Evolutionary conservation across 53 echinoderm and acorn worm species (phyloP).

Genomic region (Holothuria leucospilota): DNA sequence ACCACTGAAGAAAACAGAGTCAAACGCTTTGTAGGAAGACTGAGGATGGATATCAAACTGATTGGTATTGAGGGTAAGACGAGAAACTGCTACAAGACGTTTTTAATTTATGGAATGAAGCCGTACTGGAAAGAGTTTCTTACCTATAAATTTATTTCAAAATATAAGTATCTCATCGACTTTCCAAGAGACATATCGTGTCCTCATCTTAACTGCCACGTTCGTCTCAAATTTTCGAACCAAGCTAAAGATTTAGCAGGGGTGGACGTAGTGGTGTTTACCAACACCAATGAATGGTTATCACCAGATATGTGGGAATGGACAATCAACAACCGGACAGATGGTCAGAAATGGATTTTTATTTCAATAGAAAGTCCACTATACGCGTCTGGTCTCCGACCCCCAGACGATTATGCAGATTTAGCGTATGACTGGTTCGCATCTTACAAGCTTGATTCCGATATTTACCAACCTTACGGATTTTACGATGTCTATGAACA

Average conservation of each 20-base stretch:
- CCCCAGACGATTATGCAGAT: not conserved
- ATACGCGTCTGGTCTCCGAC: conserved; percentile 13
- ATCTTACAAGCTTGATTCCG: conserved; percentile 22
- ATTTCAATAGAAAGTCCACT: conserved; percentile 6
- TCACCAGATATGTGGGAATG: conserved; percentile 1
- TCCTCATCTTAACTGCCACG: not conserved
- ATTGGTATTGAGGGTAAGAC: too few species aligned
- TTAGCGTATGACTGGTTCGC: conserved; percentile 11
- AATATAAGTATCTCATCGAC: not conserved
- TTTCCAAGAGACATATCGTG: not conserved
- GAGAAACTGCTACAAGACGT: not conserved
- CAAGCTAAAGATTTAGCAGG: not conserved
- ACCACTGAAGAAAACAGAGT: too few species aligned
- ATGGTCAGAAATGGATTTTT: conserved; percentile 2
- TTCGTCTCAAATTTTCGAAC: conserved; percentile 12
- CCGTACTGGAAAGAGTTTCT: not conserved
- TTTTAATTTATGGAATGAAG: conserved; percentile 17
- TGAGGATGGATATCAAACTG: too few species aligned
- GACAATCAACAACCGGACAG: not conserved
- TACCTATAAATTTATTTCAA: not conserved
- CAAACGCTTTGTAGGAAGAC: too few species aligned
- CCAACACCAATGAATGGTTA: not conserved
- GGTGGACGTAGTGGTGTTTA: not conserved
- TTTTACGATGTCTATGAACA: not conserved
- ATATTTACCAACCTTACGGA: conserved; percentile 19